Evolutionary conservation across 2,797 vertebrate genomes (phyloP).

Genomic region (Arnoldichthys spilopterus): DNA sequence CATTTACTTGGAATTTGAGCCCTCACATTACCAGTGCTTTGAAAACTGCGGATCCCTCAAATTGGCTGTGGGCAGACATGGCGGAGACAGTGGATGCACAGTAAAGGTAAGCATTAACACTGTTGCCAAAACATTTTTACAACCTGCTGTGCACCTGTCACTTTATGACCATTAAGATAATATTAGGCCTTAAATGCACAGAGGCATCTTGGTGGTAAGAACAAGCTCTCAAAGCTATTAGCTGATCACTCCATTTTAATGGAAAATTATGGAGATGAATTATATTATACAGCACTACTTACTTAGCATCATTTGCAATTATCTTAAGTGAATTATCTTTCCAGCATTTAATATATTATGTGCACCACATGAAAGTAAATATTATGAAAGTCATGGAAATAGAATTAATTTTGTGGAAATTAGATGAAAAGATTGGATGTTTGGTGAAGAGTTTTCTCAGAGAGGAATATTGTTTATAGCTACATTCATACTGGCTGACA

Average conservation of each 20-base stretch:
- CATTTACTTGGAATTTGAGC: constrained; percentile 84
- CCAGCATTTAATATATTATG: constrained; percentile 7
- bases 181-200: constrained; percentile 29
- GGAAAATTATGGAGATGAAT: constrained; percentile 27
- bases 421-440: neutral
- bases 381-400: neutral
- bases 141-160: constrained; percentile 12
- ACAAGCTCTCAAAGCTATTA: constrained; percentile 37
- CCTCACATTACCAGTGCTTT: constrained; percentile 85
- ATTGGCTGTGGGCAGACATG: constrained; percentile 78
- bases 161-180: constrained; percentile 36
- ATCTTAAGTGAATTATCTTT: constrained; percentile 24
- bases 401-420: neutral
- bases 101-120: constrained; percentile 74
- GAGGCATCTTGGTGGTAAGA: constrained; percentile 1
- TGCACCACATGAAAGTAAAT: constrained; percentile 1
- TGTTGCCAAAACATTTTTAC: constrained; percentile 20
- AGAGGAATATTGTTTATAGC: neutral
- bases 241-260: constrained; percentile 21
- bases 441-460: neutral
- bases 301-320: constrained; percentile 36
- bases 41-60: constrained; percentile 88
- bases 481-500: neutral
- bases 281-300: constrained; percentile 31
- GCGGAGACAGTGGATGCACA: constrained; percentile 80